phyloP scores from a whole-genome alignment of 92 coral and sea anemone genomes.

The Parazoanthus atlanticus region DNA sequence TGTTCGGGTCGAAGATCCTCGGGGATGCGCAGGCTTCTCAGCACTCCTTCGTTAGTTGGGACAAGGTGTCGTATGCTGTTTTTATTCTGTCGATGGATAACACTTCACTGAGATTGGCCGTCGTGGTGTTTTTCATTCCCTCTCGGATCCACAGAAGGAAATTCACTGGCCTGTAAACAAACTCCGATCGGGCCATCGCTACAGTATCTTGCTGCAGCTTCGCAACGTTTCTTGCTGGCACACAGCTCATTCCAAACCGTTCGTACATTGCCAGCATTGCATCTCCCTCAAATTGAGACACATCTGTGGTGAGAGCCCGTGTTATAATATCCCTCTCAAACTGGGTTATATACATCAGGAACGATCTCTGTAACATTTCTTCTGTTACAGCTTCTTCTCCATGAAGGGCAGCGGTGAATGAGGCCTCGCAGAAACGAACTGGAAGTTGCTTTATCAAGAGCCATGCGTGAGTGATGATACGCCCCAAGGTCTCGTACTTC shows the following conservation, averaged over 20 bases:
- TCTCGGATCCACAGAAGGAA: constrained; percentile 48
- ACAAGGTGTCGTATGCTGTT: constrained; percentile 23
- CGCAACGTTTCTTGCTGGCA: constrained; percentile 39
- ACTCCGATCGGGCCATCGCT: constrained; percentile 50
- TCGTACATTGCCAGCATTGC: constrained; percentile 34
- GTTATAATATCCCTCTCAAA: constrained; percentile 55
- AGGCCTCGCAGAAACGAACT: constrained; percentile 53
- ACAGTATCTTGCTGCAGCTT: constrained; percentile 38
- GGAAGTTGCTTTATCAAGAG: constrained; percentile 44
- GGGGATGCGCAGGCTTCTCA: constrained; percentile 26
- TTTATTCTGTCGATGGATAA: constrained; percentile 21
- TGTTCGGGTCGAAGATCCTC: constrained; percentile 50
- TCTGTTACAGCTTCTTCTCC: constrained; percentile 44
- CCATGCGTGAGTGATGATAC: constrained; percentile 43
- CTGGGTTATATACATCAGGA: constrained; percentile 54
- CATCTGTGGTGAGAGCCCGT: constrained; percentile 20
- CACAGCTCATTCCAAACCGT: constrained; percentile 41
- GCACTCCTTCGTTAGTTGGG: constrained; percentile 35
- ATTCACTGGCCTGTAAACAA: constrained; percentile 46
- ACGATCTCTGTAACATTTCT: constrained; percentile 44
- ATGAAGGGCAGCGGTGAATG: constrained; percentile 26
- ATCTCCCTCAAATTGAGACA: constrained; percentile 5
- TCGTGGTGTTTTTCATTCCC: constrained; percentile 30
- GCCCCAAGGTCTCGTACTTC: background rate
- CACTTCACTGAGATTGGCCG: constrained; percentile 20